Conservation (phyloP, 2,888 invertebrate species). For the Ennomos fuscantarius region DNA sequence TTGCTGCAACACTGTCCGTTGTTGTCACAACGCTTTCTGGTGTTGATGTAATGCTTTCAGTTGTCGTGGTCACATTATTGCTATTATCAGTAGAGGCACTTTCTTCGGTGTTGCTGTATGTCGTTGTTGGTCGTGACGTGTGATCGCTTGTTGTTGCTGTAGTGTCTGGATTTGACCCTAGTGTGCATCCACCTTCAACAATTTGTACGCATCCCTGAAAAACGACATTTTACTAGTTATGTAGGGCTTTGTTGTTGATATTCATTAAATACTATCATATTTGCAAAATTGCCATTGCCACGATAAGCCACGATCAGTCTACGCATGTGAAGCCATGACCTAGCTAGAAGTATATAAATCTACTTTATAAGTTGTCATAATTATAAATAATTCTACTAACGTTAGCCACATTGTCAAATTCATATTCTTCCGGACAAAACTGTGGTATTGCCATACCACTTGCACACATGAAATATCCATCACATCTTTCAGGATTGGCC, state of each 20-base stretch:
- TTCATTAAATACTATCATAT: too few species aligned
- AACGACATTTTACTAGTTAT: not conserved
- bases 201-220: conserved; percentile 20
- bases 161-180: conserved; percentile 13
- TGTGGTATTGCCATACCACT: conserved; percentile 34
- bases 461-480: conserved; percentile 42
- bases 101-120: not conserved
- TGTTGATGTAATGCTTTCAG: not conserved
- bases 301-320: too few species aligned
- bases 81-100: not conserved
- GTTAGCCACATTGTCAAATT: conserved; percentile 39
- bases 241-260: too few species aligned
- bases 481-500: conserved; percentile 33
- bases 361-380: too few species aligned
- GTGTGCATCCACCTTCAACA: conserved; percentile 22
- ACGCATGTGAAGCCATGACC: too few species aligned
- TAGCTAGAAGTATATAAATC: too few species aligned
- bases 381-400: too few species aligned
- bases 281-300: too few species aligned
- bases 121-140: not conserved
- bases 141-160: conserved; percentile 2
- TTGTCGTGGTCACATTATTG: not conserved
- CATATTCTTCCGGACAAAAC: conserved; percentile 44
- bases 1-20: not conserved
- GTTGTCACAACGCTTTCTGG: conserved; percentile 15